Evolutionary conservation across 2,113 vertebrate species (phyloP), one percentile per base, ranked within the genome.

Genomic region (Seriola dumerili): DNA sequence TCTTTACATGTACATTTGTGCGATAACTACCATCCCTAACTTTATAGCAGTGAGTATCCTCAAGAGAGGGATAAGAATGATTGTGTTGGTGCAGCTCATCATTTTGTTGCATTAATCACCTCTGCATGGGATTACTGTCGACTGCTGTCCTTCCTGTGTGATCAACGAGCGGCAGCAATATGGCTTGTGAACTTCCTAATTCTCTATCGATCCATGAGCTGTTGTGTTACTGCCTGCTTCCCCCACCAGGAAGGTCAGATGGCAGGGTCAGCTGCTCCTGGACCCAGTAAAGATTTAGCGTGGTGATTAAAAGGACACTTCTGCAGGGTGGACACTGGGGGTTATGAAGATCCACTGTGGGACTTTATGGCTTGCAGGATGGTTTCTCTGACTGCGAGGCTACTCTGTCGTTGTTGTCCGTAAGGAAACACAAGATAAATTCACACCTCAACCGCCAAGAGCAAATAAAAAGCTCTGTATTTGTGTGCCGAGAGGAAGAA

Each of bases 281-380:
- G 76, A 78, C 72, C 86, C 34, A 0, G 83, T 21, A 25, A 82
- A 87, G 88, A 92, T 89, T 91, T 85, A 84, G 86, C 85, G 81
- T 17, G 57, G 32, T 89, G 84, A 93, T 94, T 91, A 92, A 90
- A 90, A 76, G 71, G 83, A 85, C 72, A 82, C 81, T 80, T 86
- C 86, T 85, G 76, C 80, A 59, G 77, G 50, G 59, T 59, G 78
- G 42, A 83, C 19, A 34, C 76, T 13, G 13, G 72, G 55, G 85
- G 81, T 83, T 81, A 75, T 61, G 44, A 36, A 70, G 77, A 83
- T 85, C 71, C 68, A 68, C 69, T 59, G 34, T 72, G 71, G 69
- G 66, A 54, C 57, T 81, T 77, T 73, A 46, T 44, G 81, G 55
- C 68, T 84, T 63, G 75, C 36, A 76, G 54, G 55, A 58, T 23